Evolutionary conservation across 2,113 vertebrate species (phyloP).

Genomic region (Scolopax mira): DNA sequence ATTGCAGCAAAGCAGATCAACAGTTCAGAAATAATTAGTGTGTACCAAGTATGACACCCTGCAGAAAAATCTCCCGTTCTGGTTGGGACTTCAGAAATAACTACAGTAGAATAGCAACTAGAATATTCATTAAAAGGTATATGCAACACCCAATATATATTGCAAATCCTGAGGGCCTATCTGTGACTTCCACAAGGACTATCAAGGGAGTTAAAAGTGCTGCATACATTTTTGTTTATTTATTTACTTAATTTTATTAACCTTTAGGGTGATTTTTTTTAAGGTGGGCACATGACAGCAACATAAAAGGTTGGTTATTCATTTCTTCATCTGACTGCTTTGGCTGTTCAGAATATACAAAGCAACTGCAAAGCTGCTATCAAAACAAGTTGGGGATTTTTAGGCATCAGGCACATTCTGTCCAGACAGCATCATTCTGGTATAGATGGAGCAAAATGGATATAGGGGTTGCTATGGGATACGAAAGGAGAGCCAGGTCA

Average conservation of each 20-base stretch:
- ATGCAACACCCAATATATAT: not conserved
- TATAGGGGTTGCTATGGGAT: not conserved
- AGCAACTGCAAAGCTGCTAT: not conserved
- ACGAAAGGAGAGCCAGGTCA: not conserved
- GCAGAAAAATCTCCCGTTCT: not conserved
- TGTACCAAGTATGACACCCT: not conserved
- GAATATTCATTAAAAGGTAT: not conserved
- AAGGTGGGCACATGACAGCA: not conserved
- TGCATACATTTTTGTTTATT: not conserved
- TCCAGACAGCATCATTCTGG: not conserved
- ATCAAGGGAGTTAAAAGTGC: not conserved
- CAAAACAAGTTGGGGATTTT: not conserved
- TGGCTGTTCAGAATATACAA: not conserved
- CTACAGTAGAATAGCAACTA: not conserved
- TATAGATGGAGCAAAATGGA: not conserved
- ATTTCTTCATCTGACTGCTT: not conserved
- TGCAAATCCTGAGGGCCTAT: not conserved
- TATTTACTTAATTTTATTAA: not conserved
- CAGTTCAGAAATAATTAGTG: conserved; percentile 5
- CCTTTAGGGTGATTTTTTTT: not conserved
- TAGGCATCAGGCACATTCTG: not conserved
- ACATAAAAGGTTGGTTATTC: not conserved
- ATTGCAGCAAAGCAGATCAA: not conserved
- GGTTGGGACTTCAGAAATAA: not conserved
- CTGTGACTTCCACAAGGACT: not conserved